phyloP scores from a whole-genome alignment of 2,888 invertebrate genomes.

The Nymphalis urticae region DNA sequence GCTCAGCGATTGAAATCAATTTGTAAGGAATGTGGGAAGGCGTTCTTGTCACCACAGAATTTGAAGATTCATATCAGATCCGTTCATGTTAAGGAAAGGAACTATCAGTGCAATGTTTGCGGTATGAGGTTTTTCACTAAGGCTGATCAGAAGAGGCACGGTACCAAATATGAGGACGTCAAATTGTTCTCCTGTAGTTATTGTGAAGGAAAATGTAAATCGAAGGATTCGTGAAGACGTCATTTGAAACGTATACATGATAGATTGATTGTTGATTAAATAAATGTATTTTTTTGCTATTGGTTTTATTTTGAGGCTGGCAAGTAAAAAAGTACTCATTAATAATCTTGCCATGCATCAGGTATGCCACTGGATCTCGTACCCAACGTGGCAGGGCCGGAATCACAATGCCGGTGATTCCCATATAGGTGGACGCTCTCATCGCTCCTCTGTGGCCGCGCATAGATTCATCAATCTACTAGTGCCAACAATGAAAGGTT shows the following conservation, averaged over 20 bases:
- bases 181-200: slow-evolving; percentile 49
- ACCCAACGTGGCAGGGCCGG: too few relatives aligned
- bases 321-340: too few relatives aligned
- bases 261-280: slow-evolving; percentile 5
- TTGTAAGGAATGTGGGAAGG: slow-evolving; percentile 53
- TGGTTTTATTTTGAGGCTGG: slow-evolving; percentile 1
- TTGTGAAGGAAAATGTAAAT: slow-evolving; percentile 53
- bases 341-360: too few relatives aligned
- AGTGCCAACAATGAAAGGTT: too few relatives aligned
- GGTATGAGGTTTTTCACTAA: slow-evolving; percentile 54
- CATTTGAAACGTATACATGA: slow-evolving; percentile 54
- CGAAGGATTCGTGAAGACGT: slow-evolving; percentile 53
- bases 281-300: background rate
- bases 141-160: slow-evolving; percentile 52
- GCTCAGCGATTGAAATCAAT: slow-evolving; percentile 37
- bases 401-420: too few relatives aligned
- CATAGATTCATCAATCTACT: too few relatives aligned
- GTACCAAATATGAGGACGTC: slow-evolving; percentile 50
- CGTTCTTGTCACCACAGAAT: slow-evolving; percentile 45
- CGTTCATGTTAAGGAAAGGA: slow-evolving; percentile 53
- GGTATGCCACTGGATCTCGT: too few relatives aligned
- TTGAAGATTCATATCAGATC: slow-evolving; percentile 50
- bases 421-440: too few relatives aligned
- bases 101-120: slow-evolving; percentile 49
- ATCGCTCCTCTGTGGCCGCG: too few relatives aligned